Evolutionary conservation across 1,140 invertebrate genomes (phyloP).

Genomic region (Dendroctonus valens): DNA sequence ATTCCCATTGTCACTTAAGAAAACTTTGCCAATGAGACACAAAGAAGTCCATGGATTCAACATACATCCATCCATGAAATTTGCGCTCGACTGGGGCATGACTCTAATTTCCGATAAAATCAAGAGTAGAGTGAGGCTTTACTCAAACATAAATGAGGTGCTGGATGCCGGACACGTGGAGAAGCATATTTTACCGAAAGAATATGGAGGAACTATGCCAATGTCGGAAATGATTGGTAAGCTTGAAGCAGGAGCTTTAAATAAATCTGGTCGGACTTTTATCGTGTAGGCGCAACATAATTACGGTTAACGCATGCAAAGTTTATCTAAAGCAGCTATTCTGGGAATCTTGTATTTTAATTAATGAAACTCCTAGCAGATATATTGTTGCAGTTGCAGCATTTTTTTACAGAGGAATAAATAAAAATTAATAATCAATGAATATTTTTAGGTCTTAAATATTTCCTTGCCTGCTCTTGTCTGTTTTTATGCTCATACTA

Average conservation of each 20-base stretch:
- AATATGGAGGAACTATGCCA: constrained; percentile 77
- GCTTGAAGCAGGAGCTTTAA: not conserved
- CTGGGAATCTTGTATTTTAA: no score
- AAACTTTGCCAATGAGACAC: constrained; percentile 79
- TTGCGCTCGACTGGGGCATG: constrained; percentile 78
- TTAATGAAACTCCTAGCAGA: no score
- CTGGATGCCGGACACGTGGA: constrained; percentile 55
- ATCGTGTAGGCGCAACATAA: no score
- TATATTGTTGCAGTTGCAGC: no score
- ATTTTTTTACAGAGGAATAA: no score
- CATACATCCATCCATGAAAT: constrained; percentile 72
- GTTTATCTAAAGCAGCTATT: no score
- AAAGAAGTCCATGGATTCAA: constrained; percentile 80
- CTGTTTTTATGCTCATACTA: no score
- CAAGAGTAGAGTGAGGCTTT: constrained; percentile 68
- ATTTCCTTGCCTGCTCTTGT: no score
- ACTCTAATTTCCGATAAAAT: constrained; percentile 80
- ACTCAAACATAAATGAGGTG: constrained; percentile 61
- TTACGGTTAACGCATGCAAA: no score
- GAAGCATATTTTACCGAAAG: constrained; percentile 73
- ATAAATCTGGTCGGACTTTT: no score
- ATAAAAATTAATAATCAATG: no score
- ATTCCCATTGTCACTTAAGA: constrained; percentile 52
- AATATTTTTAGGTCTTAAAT: no score
- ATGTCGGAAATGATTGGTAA: constrained; percentile 82